phyloP scores from a whole-genome alignment of 2,888 invertebrate species.

The Stenoptilia bipunctidactyla region DNA sequence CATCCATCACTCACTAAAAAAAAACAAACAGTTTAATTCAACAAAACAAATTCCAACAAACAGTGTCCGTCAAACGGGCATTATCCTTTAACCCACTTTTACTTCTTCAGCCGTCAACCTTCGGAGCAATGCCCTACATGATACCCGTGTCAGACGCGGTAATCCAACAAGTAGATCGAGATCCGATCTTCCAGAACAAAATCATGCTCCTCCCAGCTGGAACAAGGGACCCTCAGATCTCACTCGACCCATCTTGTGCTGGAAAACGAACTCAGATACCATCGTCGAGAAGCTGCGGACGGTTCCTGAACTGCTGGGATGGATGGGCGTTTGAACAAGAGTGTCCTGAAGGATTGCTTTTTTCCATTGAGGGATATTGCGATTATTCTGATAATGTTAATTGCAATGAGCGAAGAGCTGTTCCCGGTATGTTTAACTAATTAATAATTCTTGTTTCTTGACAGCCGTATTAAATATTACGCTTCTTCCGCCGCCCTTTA shows the following conservation, averaged over 20 bases:
- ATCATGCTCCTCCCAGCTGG: conserved; percentile 29
- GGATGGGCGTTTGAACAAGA: conserved; percentile 75
- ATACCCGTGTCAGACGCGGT: conserved; percentile 55
- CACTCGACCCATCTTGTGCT: conserved; percentile 44
- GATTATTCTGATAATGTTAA: conserved; percentile 76
- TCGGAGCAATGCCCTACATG: conserved; percentile 39
- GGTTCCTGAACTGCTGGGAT: conserved; percentile 80
- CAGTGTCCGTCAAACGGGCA: no score
- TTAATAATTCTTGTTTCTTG: no score
- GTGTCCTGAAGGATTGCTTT: conserved; percentile 74
- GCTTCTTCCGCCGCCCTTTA: no score
- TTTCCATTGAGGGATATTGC: conserved; percentile 73
- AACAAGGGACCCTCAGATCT: conserved; percentile 31
- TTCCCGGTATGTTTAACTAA: conserved; percentile 40
- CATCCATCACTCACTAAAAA: no score
- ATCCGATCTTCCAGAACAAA: conserved; percentile 47
- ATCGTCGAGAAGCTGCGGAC: conserved; percentile 69
- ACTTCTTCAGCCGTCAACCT: conserved; percentile 24
- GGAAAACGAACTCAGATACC: conserved; percentile 74
- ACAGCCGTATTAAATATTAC: no score
- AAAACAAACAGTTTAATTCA: no score
- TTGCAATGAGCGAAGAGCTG: conserved; percentile 62
- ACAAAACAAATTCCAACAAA: no score
- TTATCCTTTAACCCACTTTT: neutral
- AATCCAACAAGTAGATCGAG: conserved; percentile 38